Evolutionary conservation across 2,888 invertebrate species (phyloP), one percentile per base, ranked within the genome.

Genomic region (Caenorhabditis japonica): DNA sequence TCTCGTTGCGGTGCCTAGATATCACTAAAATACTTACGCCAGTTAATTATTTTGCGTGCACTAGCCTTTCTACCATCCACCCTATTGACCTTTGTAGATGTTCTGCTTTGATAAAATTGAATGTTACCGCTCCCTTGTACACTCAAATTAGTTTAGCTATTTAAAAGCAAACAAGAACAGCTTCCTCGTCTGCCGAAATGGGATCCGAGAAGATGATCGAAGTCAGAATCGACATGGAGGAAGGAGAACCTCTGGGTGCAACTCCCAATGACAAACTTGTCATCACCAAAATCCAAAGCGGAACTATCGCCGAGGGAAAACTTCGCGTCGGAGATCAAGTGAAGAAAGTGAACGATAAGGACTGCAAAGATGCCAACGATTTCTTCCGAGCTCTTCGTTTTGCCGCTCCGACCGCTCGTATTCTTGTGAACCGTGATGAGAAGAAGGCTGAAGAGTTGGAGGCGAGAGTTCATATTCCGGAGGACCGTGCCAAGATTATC

Each of bases 201-300:
- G 70, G 46, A 21, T 62, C 55, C 46, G 73, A 71, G 43, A 76
- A 79, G 73, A 69, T 69, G 59, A 53, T 83, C 52, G 70, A 72
- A 30, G 60, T 84, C 58, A 66, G 53, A 38, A 80, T 84, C 62
- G 76, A 71, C 13, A 83, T 84, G 80, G 84, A 84, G 51, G 84
- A 84, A 62, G 84, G 82, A 38, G 84, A 84, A 38, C 84, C 84
- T 1, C 80, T 84, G 7, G 84, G 84, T 7, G 84, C 84, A 0
- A 80, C 77, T 23, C 84, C 84, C 8, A 83, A 84, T 68, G 83
- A 84, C 58, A 84, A 84, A 64, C 73, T 84, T 44, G 71, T 83
- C 75, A 80, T 84, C 78, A 78, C 75, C 21, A 80, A 80, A 49
- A 81, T 84, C 36, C 84, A 84, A 46, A 30, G 68, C 10, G 79